Evolutionary conservation across 1,140 invertebrate genomes (phyloP).

Genomic region (Centruroides sculpturatus): DNA sequence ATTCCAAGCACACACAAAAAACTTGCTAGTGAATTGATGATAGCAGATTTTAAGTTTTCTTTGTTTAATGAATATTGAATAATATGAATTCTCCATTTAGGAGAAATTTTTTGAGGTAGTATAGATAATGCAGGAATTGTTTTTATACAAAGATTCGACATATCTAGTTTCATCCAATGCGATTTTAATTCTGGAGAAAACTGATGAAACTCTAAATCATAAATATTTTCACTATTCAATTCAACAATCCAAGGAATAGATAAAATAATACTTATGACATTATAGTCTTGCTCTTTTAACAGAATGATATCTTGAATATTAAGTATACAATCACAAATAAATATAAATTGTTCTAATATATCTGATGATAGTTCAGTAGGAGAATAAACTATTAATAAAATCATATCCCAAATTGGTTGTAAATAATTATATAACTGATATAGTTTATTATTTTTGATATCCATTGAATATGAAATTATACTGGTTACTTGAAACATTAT

Average conservation of each 20-base stretch:
- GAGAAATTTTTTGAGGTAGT: slow-evolving; percentile 1
- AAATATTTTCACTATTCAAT: not conserved
- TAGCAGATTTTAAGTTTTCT: not conserved
- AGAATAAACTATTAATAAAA: too few relatives aligned
- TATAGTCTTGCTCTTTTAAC: too few relatives aligned
- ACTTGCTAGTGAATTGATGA: not conserved
- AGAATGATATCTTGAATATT: too few relatives aligned
- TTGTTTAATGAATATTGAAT: not conserved
- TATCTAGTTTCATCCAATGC: not conserved
- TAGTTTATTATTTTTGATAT: too few relatives aligned
- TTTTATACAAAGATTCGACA: not conserved
- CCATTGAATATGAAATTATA: too few relatives aligned
- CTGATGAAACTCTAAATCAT: not conserved
- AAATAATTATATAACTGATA: too few relatives aligned
- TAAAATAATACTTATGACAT: not conserved
- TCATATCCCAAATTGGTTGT: too few relatives aligned
- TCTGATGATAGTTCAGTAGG: too few relatives aligned
- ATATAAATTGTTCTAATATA: too few relatives aligned
- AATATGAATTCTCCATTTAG: slow-evolving; percentile 2
- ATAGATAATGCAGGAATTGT: not conserved
- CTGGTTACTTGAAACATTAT: too few relatives aligned
- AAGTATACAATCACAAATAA: too few relatives aligned
- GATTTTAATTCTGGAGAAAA: not conserved
- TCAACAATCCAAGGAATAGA: slow-evolving; percentile 5
- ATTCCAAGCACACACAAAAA: not conserved